Evolutionary conservation across 1,140 invertebrate species (phyloP), one percentile per base, ranked within the genome.

Genomic region (Whitmania pigra): DNA sequence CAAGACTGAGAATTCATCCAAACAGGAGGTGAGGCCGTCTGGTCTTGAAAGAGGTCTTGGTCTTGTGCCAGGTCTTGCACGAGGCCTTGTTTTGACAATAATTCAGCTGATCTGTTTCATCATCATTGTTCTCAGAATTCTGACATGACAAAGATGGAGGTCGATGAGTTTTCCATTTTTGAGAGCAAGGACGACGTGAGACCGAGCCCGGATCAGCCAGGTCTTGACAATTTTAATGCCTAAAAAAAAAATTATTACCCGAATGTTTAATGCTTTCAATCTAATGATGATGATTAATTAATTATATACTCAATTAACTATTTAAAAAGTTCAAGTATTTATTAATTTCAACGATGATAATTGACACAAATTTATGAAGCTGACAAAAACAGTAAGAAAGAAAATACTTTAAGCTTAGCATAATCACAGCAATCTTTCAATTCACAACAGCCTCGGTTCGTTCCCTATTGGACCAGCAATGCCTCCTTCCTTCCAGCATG

Each of bases 101-200:
- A 13, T n/a, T 63, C 22, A 22, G 29, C 11, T 31, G 57, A 25
- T 57, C 25, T 57, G 2, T 57, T 25, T n/a, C n/a, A n/a, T 49
- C 1, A 43, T 36, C 27, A 40, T 73, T 49, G 20, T 63, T 53
- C 53, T n/a, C 73, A 79, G 77, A 77, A 76, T 31, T 78, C 80
- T 67, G 80, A 81, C 72, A 78, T 80, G 43, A 80, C 81, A 29
- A 81, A 80, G 66, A 78, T 79, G 22, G 80, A 80, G 43, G 57
- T 75, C 27, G 74, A 75, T 22, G 73, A 72, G 25, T 71, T 72
- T 29, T 63, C 67, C 53, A 73, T 74, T 43, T 75, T 74, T 67
- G 69, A 75, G 29, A 76, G 78, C 13, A 80, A 80, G 68, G 79
- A 81, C 55, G 79, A 80, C 67, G 73, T 74, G 13, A 78, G 78